Conservation (phyloP, 2,113 vertebrate species). For the Tyto alba region DNA sequence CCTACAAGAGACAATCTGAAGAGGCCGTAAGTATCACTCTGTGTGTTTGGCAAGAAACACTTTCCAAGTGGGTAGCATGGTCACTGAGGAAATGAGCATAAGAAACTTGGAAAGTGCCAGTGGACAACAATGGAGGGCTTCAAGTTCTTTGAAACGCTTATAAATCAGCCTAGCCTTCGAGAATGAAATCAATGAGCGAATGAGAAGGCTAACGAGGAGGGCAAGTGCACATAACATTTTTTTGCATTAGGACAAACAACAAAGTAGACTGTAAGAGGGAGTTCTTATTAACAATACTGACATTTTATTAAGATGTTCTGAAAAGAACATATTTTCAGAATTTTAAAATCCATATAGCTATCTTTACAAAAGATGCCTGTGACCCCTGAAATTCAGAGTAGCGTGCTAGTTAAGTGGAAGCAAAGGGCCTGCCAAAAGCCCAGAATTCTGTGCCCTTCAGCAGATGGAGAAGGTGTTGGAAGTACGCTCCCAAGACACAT, state of each 20-base stretch:
- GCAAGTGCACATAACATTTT: not conserved
- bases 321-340: not conserved
- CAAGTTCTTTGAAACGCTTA: not conserved
- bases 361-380: not conserved
- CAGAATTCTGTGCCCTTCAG: not conserved
- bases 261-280: not conserved
- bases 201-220: no score
- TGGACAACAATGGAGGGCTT: not conserved
- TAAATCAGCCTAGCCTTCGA: not conserved
- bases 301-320: not conserved
- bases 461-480: not conserved
- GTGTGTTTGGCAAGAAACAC: not conserved
- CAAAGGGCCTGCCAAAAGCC: not conserved
- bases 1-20: constrained; percentile 78
- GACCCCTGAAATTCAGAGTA: not conserved
- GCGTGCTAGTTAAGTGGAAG: not conserved
- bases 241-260: not conserved
- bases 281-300: fast-evolving
- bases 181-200: not conserved
- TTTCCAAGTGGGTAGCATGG: not conserved
- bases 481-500: not conserved
- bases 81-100: not conserved
- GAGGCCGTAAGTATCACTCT: constrained; percentile 71
- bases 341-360: not conserved
- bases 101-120: not conserved